A percentile compares a stretch with the other conserved stretches of the same genome.
Evolutionary conservation across 1,140 invertebrate genomes (phyloP).

Genomic region (Orius laevigatus): DNA sequence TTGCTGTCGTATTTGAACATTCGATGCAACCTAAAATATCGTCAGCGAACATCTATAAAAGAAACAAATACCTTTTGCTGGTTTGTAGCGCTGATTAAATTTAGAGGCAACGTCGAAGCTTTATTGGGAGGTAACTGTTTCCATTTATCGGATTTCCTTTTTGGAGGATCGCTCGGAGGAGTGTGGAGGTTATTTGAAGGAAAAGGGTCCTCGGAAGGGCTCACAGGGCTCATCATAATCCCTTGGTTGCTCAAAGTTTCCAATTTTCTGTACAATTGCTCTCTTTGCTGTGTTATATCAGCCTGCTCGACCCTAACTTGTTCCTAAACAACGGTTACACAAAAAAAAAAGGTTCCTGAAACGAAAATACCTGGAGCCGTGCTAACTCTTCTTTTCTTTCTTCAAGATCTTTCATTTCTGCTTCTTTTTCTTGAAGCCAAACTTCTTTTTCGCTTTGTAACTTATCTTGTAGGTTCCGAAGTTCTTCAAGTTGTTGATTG

Average conservation of each 20-base stretch:
- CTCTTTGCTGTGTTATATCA: conserved; percentile 69
- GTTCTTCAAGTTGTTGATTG: conserved; percentile 54
- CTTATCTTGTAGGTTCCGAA: conserved; percentile 54
- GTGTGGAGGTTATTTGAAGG: conserved; percentile 7
- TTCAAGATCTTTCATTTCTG: conserved; percentile 45
- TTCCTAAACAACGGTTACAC: too few relatives aligned
- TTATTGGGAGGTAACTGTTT: conserved; percentile 19
- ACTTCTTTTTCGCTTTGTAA: conserved; percentile 62
- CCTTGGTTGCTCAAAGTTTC: conserved; percentile 59
- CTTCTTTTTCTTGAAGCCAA: conserved; percentile 46
- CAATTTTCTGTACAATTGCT: conserved; percentile 66
- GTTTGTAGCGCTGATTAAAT: conserved; percentile 66
- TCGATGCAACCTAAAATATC: conserved; percentile 20
- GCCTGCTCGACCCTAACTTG: conserved; percentile 54
- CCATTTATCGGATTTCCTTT: conserved; percentile 23
- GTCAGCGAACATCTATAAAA: neutral
- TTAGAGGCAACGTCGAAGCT: conserved; percentile 37
- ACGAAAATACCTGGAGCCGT: conserved; percentile 30
- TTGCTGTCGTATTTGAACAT: conserved; percentile 57
- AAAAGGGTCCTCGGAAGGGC: neutral
- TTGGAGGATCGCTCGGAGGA: conserved; percentile 18
- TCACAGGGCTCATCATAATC: conserved; percentile 28
- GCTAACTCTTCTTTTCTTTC: conserved; percentile 40
- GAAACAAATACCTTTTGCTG: conserved; percentile 44
- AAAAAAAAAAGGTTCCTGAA: neutral